Conservation (phyloP, 2,113 vertebrate species). For the Cheirogaleus medius region DNA sequence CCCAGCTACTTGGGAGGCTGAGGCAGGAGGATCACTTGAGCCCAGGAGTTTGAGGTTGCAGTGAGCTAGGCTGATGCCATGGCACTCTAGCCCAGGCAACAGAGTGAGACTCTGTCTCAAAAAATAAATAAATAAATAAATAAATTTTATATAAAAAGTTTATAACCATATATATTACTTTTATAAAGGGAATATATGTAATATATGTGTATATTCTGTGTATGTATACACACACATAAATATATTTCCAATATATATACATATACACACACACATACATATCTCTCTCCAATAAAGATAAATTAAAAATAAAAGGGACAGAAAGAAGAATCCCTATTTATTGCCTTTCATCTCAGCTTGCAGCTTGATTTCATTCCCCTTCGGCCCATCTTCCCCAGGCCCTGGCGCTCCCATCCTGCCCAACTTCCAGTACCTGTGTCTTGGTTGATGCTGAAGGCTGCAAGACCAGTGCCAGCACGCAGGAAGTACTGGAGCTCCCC, state of each 20-base stretch:
- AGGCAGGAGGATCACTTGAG: too few relatives aligned
- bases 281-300: background rate
- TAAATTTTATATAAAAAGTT: background rate
- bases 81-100: too few relatives aligned
- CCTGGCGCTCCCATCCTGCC: background rate
- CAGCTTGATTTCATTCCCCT: background rate
- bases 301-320: background rate
- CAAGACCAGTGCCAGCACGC: slow-evolving; percentile 92
- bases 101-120: too few relatives aligned
- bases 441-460: slow-evolving; percentile 91
- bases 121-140: too few relatives aligned
- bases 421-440: slow-evolving; percentile 91
- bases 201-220: background rate
- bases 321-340: background rate
- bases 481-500: slow-evolving; percentile 93
- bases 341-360: background rate
- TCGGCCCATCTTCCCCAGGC: background rate
- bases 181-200: background rate
- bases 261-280: background rate
- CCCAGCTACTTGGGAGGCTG: too few relatives aligned
- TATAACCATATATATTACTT: background rate
- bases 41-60: too few relatives aligned
- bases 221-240: too few relatives aligned
- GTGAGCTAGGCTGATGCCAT: too few relatives aligned
- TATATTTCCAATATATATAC: background rate